These are phyloP conservation scores for Monopterus albus DNA, from an alignment of 2,113 vertebrate species.

Conservation along the genomic window DNA sequence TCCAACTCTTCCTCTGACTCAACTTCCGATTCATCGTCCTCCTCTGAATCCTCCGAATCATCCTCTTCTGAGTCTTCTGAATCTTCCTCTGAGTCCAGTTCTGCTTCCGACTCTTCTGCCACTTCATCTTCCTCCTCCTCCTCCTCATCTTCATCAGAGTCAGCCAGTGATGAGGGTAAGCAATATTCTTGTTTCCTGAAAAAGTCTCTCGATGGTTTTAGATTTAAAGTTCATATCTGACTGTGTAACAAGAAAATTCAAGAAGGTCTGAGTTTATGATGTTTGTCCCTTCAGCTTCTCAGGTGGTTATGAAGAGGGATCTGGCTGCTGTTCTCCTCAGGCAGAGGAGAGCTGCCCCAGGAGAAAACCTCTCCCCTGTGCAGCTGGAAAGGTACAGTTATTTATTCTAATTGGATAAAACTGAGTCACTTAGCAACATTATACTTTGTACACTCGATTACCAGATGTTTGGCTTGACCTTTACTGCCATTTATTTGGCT, in stretches of 20 bases:
- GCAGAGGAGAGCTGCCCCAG: slow-evolving; percentile 66
- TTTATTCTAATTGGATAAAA: background rate
- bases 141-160: slow-evolving; percentile 77
- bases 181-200: background rate
- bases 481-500: background rate
- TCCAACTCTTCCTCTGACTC: slow-evolving; percentile 55
- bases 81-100: slow-evolving; percentile 24
- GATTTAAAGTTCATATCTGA: background rate
- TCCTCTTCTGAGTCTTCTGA: slow-evolving; percentile 42
- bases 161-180: slow-evolving; percentile 73
- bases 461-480: background rate
- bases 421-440: background rate
- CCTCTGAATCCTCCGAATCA: slow-evolving; percentile 41
- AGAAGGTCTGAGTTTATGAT: background rate
- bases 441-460: background rate
- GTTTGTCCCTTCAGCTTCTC: slow-evolving; percentile 33
- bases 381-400: slow-evolving; percentile 79
- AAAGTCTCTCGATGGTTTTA: background rate
- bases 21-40: slow-evolving; percentile 41
- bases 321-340: slow-evolving; percentile 77
- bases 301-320: slow-evolving; percentile 79
- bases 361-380: slow-evolving; percentile 60
- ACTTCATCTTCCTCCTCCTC: slow-evolving; percentile 49
- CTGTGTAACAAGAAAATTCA: background rate
- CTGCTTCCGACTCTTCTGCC: slow-evolving; percentile 20